Conservation (phyloP, 35 echinoderm and acorn worm genomes). For the Eucidaris tribuloides region DNA sequence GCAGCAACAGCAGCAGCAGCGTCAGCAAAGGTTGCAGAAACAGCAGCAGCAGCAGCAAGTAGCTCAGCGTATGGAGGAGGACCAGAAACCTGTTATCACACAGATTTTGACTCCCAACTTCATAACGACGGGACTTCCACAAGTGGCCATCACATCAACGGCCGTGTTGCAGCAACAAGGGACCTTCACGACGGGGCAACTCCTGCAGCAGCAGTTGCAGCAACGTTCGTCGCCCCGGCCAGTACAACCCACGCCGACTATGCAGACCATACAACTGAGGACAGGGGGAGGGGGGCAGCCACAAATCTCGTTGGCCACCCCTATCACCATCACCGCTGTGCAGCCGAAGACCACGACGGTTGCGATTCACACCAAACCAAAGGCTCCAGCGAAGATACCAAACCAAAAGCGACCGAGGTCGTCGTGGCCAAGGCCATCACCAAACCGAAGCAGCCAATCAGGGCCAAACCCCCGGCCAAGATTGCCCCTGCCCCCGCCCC, state of each 20-base stretch:
- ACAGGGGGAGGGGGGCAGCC: not conserved
- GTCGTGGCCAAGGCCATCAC: not conserved
- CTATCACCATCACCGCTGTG: constrained; percentile 9
- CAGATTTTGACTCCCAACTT: not conserved
- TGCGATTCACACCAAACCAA: not conserved
- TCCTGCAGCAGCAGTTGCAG: constrained; percentile 27
- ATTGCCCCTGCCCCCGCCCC: constrained; percentile 70
- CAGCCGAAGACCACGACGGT: not conserved
- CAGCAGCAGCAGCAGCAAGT: not conserved
- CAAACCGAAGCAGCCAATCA: constrained; percentile 37
- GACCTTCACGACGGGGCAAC: not conserved
- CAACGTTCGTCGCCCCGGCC: constrained; percentile 4
- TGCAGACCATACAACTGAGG: not conserved
- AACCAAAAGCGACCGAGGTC: not conserved
- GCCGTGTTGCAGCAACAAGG: not conserved
- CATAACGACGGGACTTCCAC: not conserved
- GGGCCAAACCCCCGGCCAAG: constrained; percentile 52
- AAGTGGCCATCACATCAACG: not conserved
- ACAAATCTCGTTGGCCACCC: not conserved
- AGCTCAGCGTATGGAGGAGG: not conserved
- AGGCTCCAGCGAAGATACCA: not conserved
- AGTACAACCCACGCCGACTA: not conserved
- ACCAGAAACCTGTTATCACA: not conserved
- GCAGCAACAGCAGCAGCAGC: not conserved
- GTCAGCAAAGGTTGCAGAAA: not conserved